Conservation (phyloP, 2,113 vertebrate species). For the Coreoperca whiteheadi region DNA sequence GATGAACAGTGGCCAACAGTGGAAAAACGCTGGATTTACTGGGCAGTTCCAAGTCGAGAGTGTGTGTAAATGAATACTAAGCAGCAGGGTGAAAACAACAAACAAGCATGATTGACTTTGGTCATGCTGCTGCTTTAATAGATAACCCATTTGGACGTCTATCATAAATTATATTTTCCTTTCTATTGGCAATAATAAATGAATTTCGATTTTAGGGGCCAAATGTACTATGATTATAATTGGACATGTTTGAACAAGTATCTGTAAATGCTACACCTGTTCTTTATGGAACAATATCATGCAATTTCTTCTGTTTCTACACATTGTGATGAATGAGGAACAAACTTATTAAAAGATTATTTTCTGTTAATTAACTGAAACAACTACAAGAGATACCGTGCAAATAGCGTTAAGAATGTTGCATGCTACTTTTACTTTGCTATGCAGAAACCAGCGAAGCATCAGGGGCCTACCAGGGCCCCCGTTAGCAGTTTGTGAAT, state of each 20-base stretch:
- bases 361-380: background rate
- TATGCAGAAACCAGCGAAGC: background rate
- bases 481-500: background rate
- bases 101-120: slow-evolving; percentile 22
- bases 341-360: background rate
- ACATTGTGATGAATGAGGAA: background rate
- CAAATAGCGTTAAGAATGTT: background rate
- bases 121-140: slow-evolving; percentile 19
- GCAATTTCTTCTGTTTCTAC: background rate
- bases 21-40: slow-evolving; percentile 35
- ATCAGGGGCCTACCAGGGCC: too few species aligned
- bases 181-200: background rate
- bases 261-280: too few species aligned
- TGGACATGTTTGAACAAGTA: background rate
- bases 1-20: slow-evolving; percentile 55
- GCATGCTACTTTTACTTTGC: background rate
- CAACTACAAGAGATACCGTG: background rate
- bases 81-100: slow-evolving; percentile 35
- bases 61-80: slow-evolving; percentile 39
- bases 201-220: background rate
- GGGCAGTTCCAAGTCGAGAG: background rate
- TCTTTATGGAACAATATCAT: background rate
- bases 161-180: background rate
- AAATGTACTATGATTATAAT: background rate
- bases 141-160: background rate